These are phyloP conservation scores for Neodiprion lecontei DNA, from an alignment of 1,140 invertebrate genomes.

Conservation along the genomic window DNA sequence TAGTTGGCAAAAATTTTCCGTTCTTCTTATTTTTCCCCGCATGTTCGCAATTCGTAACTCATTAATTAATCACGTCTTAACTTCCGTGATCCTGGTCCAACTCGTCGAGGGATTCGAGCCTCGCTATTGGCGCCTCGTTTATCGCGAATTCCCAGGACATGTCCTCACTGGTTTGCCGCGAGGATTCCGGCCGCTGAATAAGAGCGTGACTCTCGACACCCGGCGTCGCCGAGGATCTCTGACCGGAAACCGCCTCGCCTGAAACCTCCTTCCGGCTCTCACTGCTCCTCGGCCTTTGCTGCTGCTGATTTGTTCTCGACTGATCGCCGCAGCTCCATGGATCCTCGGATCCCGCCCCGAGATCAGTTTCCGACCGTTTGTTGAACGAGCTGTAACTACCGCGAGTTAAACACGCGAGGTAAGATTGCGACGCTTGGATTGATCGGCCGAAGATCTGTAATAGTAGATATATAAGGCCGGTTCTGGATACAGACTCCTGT, in stretches of 20 bases:
- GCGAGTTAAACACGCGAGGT: too few relatives aligned
- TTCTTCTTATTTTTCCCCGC: too few relatives aligned
- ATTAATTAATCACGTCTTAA: slow-evolving; percentile 35
- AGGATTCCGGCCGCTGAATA: slow-evolving; percentile 33
- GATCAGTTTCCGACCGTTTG: slow-evolving; percentile 47
- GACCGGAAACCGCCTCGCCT: slow-evolving; percentile 28
- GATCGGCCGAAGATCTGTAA: too few relatives aligned
- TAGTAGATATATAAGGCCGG: too few relatives aligned
- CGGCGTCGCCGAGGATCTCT: slow-evolving; percentile 15
- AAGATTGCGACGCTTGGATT: too few relatives aligned
- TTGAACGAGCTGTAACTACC: slow-evolving; percentile 58
- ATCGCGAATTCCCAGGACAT: slow-evolving; percentile 64
- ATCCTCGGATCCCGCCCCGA: slow-evolving; percentile 46
- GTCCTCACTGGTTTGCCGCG: slow-evolving; percentile 57
- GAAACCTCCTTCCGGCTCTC: slow-evolving; percentile 44
- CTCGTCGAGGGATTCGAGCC: slow-evolving; percentile 72
- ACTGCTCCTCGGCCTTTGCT: slow-evolving; percentile 49
- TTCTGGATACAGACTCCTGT: too few relatives aligned
- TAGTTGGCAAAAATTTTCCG: too few relatives aligned
- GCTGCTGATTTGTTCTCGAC: slow-evolving; percentile 32
- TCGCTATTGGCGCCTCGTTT: slow-evolving; percentile 69
- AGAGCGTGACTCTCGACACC: slow-evolving; percentile 2
- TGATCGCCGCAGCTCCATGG: slow-evolving; percentile 52
- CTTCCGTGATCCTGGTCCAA: slow-evolving; percentile 63
- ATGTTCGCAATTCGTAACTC: background rate